phyloP scores from a whole-genome alignment of 2,113 vertebrate species.

The Myotis yumanensis region DNA sequence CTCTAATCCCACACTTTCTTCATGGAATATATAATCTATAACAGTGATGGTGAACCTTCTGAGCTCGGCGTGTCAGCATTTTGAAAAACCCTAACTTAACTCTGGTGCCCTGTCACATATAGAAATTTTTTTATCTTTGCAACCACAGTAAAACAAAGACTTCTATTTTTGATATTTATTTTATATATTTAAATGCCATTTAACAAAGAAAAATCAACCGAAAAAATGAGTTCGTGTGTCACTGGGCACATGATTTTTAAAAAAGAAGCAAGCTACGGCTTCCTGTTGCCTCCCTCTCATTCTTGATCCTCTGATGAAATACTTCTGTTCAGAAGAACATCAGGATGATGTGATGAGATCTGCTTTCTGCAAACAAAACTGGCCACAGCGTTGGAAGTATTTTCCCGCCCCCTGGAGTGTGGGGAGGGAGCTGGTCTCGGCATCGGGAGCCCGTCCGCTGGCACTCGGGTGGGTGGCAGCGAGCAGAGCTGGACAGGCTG shows the following conservation, averaged over 20 bases:
- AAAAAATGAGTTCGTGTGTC: too few species aligned
- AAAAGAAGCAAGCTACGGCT: neutral
- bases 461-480: constrained; percentile 29
- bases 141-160: too few species aligned
- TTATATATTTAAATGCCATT: too few species aligned
- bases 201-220: too few species aligned
- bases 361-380: neutral
- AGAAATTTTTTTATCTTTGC: too few species aligned
- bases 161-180: too few species aligned
- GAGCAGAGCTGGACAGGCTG: neutral
- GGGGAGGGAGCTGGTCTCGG: neutral
- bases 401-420: neutral
- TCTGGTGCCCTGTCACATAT: too few species aligned
- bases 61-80: too few species aligned
- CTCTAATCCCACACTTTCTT: neutral
- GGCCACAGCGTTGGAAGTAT: neutral
- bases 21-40: neutral
- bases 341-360: neutral
- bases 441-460: neutral
- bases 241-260: neutral
- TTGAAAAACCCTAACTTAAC: too few species aligned
- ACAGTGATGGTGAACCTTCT: too few species aligned
- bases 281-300: neutral
- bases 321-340: neutral
- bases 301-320: neutral